A percentile compares a stretch with the other conserved stretches of the same genome.
These are phyloP conservation scores for Rostratula benghalensis DNA, from an alignment of 2,113 vertebrate species.

Conservation along the genomic window DNA sequence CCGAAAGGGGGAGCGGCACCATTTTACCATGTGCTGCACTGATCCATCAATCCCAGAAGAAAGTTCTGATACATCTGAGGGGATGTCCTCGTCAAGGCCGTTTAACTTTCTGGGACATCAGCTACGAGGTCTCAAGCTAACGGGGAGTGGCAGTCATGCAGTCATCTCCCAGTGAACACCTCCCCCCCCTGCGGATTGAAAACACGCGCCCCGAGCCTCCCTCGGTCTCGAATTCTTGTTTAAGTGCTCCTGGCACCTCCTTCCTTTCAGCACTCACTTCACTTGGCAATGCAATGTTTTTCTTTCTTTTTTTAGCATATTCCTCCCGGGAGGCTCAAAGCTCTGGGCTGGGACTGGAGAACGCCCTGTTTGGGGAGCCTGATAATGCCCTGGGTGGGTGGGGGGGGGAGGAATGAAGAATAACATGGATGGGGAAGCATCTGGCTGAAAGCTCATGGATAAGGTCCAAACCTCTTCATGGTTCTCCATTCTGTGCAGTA, in stretches of 20 bases:
- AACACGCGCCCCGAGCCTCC: neutral
- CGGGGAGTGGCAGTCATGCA: neutral
- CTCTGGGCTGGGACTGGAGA: conserved; percentile 31
- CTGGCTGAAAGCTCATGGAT: conserved; percentile 3
- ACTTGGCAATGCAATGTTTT: conserved; percentile 47
- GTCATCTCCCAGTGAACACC: neutral
- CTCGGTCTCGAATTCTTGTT: neutral
- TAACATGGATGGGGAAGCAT: neutral
- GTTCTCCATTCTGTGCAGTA: neutral
- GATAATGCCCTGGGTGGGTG: conserved; percentile 27
- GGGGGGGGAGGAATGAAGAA: conserved; percentile 33
- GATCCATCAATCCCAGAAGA: neutral
- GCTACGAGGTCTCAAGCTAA: neutral
- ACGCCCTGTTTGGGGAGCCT: neutral
- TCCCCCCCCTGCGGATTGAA: neutral
- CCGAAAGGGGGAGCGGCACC: neutral
- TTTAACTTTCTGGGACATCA: conserved; percentile 7
- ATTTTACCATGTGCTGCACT: neutral
- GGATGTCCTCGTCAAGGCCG: neutral
- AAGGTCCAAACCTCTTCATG: neutral
- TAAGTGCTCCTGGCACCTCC: conserved; percentile 53
- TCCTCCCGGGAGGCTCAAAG: neutral
- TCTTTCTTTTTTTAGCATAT: conserved; percentile 51
- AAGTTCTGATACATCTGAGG: neutral
- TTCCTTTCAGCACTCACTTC: conserved; percentile 44